Conservation (phyloP, 2,888 invertebrate genomes). For the Griposia aprilina region DNA sequence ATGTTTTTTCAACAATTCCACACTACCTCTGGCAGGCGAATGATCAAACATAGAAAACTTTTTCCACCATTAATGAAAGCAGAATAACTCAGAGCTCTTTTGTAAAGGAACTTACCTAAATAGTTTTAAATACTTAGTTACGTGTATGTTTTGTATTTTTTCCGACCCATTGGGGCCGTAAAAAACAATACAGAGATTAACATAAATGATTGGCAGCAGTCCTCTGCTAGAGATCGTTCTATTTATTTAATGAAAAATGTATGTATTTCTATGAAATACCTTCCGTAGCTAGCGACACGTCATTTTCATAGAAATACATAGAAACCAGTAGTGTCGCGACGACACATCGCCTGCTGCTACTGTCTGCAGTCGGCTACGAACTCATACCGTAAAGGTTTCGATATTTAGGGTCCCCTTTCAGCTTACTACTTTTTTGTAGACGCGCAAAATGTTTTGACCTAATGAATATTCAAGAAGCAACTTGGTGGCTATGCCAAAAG, state of each 20-base stretch:
- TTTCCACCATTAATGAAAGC: neutral
- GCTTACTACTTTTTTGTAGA: neutral
- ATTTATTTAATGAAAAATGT: no score
- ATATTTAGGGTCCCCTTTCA: conserved; percentile 1
- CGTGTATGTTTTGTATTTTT: neutral
- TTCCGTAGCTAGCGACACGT: no score
- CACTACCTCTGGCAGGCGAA: neutral
- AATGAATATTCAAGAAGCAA: neutral
- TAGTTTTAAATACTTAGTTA: neutral
- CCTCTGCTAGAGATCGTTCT: no score
- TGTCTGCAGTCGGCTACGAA: no score
- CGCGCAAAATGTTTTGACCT: conserved; percentile 4
- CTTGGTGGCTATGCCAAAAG: neutral
- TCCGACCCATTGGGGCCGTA: neutral
- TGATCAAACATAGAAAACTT: neutral
- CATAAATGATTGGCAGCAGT: neutral
- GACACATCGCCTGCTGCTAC: no score
- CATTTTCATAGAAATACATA: no score
- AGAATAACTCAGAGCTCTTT: neutral
- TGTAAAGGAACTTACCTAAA: neutral
- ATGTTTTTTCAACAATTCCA: conserved; percentile 9
- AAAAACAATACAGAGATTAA: neutral
- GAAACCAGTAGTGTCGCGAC: no score
- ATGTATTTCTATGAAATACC: no score
- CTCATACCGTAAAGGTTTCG: neutral